Evolutionary conservation across 2,797 vertebrate species (phyloP).

Genomic region (Anolis apletophallus): DNA sequence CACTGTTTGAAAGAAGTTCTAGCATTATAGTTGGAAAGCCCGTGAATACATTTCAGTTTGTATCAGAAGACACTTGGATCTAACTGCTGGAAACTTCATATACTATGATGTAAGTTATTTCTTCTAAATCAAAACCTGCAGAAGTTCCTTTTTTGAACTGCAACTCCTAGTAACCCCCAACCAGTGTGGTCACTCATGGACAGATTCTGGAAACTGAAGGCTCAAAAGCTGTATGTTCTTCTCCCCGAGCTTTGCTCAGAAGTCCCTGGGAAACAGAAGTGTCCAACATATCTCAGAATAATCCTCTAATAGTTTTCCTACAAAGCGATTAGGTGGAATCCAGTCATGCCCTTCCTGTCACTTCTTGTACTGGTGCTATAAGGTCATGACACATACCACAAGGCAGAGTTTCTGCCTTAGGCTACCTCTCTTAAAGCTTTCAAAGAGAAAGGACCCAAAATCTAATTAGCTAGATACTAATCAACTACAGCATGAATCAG

Average conservation of each 20-base stretch:
- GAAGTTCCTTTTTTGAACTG: not conserved
- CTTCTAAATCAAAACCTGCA: not conserved
- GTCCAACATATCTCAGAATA: not conserved
- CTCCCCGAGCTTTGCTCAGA: not conserved
- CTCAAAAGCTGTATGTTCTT: not conserved
- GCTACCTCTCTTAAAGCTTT: conserved; percentile 85
- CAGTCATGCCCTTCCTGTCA: conserved; percentile 73
- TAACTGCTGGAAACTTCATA: not conserved
- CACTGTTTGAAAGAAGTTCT: not conserved
- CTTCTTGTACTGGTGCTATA: conserved; percentile 75
- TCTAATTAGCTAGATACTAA: conserved; percentile 94
- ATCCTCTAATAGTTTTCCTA: conserved; percentile 55
- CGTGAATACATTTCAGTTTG: not conserved
- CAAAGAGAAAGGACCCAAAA: conserved; percentile 86
- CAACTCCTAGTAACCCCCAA: too few species aligned
- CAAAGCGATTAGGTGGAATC: conserved; percentile 74
- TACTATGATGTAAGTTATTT: conserved; percentile 18
- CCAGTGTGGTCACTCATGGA: too few species aligned
- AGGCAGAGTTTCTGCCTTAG: conserved; percentile 76
- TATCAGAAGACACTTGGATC: not conserved
- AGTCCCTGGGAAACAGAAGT: not conserved
- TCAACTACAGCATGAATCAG: conserved; percentile 90
- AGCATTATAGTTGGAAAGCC: not conserved
- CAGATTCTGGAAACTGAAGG: too few species aligned
- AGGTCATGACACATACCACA: conserved; percentile 77